Evolutionary conservation across 2,113 vertebrate genomes (phyloP).

Genomic region (Nestor notabilis): DNA sequence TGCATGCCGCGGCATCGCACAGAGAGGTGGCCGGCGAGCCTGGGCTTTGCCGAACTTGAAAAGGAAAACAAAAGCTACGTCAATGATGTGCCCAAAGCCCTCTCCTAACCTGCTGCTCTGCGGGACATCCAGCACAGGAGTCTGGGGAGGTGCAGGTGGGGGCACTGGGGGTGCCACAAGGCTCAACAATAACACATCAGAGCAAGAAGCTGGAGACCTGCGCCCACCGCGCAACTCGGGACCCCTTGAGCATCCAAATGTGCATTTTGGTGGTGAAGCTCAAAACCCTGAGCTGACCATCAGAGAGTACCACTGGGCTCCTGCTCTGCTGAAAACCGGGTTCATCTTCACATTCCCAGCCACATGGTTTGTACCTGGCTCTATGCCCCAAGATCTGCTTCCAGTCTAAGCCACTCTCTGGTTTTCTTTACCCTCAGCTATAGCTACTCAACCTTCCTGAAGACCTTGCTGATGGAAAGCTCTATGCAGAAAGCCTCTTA

Average conservation of each 20-base stretch:
- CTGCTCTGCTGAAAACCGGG: neutral
- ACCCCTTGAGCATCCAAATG: neutral
- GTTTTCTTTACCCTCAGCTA: neutral
- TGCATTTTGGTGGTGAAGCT: rapidly evolving
- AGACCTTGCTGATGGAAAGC: neutral
- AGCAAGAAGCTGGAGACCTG: neutral
- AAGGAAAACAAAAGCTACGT: constrained; percentile 68
- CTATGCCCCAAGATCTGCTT: neutral
- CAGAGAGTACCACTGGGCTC: neutral
- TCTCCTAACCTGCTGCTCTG: constrained; percentile 8
- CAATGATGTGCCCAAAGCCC: neutral
- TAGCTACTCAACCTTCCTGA: neutral
- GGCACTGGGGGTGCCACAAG: neutral
- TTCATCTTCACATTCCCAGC: neutral
- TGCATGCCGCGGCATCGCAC: constrained; percentile 53
- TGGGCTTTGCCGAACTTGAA: constrained; percentile 59
- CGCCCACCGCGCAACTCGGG: rapidly evolving
- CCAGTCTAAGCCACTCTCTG: neutral
- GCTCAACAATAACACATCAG: neutral
- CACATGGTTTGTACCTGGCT: neutral
- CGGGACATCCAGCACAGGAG: neutral
- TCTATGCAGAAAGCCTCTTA: neutral
- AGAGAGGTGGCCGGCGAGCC: constrained; percentile 42
- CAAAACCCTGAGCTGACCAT: neutral
- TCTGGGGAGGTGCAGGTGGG: neutral